A percentile compares a stretch with the other conserved stretches of the same genome.
phyloP scores from a whole-genome alignment of 2,797 vertebrate genomes.

The Hipposideros larvatus region DNA sequence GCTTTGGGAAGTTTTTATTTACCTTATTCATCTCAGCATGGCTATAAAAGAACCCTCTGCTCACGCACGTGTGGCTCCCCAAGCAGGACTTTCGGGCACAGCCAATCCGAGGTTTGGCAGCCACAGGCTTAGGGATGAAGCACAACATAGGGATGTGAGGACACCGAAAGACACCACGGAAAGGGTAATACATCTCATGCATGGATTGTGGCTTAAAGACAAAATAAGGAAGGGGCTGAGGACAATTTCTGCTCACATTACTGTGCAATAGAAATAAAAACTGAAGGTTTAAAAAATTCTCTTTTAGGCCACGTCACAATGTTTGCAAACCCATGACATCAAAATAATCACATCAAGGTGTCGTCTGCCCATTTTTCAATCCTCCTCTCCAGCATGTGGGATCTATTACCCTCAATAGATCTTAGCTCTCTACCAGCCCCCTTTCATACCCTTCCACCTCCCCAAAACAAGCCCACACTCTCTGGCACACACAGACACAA shows the following conservation, averaged over 20 bases:
- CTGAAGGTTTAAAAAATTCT: slow-evolving; percentile 23
- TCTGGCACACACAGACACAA: not conserved
- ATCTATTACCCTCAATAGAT: slow-evolving; percentile 32
- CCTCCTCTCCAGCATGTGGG: not conserved
- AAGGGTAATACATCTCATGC: not conserved
- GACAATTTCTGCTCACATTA: not conserved
- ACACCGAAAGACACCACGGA: not conserved
- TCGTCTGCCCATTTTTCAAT: slow-evolving; percentile 12
- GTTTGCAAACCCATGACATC: slow-evolving; percentile 53
- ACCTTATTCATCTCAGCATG: not conserved
- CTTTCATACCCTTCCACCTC: not conserved
- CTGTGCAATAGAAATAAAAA: not conserved
- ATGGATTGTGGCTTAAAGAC: not conserved
- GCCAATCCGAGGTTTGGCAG: not conserved
- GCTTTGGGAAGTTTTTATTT: not conserved
- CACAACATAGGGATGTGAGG: not conserved
- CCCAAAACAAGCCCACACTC: not conserved
- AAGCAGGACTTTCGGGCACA: not conserved
- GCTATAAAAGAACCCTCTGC: not conserved
- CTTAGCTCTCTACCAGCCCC: not conserved
- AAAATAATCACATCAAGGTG: slow-evolving; percentile 45
- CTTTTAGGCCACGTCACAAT: slow-evolving; percentile 25
- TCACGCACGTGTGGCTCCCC: not conserved
- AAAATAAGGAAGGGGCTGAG: not conserved
- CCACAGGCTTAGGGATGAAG: not conserved